Percentiles rank a stretch among this genome's conserved stretches.
Evolutionary conservation across 1,140 invertebrate genomes (phyloP).

Genomic region (Solenopsis invicta): DNA sequence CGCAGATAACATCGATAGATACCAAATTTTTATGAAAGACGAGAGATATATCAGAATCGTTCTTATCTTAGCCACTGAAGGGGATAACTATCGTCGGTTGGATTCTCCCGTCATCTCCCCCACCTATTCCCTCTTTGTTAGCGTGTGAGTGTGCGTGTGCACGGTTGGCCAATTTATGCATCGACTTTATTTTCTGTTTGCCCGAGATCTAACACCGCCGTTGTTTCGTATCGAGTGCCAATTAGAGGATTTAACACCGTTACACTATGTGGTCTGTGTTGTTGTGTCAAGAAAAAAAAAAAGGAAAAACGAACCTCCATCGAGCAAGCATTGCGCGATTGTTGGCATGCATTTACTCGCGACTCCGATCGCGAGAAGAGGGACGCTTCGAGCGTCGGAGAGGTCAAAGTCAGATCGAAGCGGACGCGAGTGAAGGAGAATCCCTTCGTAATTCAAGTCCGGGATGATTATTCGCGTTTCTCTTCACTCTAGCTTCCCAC

Average conservation of each 20-base stretch:
- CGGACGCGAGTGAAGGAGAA: neutral
- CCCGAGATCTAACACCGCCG: conserved; percentile 64
- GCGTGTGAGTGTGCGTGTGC: conserved; percentile 69
- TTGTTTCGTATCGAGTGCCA: conserved; percentile 64
- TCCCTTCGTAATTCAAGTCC: neutral
- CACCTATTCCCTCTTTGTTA: conserved; percentile 6
- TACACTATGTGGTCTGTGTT: conserved; percentile 65
- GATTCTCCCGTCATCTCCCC: neutral
- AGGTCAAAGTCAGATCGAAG: conserved; percentile 42
- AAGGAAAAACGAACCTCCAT: conserved; percentile 12
- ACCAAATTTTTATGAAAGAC: neutral
- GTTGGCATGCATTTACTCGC: conserved; percentile 38
- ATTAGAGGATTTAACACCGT: conserved; percentile 65
- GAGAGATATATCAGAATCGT: no score
- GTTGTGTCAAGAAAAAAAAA: conserved; percentile 1
- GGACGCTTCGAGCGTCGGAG: neutral
- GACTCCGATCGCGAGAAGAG: conserved; percentile 26
- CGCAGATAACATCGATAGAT: neutral
- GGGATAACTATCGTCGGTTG: neutral
- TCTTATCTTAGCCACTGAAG: neutral
- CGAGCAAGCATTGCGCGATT: conserved; percentile 6
- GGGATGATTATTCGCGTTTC: neutral
- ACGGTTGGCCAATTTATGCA: conserved; percentile 70
- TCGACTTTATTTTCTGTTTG: conserved; percentile 66
- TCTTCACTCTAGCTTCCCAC: neutral